Evolutionary conservation across 2,888 invertebrate species (phyloP).

Genomic region (Troides oblongomaculatus): DNA sequence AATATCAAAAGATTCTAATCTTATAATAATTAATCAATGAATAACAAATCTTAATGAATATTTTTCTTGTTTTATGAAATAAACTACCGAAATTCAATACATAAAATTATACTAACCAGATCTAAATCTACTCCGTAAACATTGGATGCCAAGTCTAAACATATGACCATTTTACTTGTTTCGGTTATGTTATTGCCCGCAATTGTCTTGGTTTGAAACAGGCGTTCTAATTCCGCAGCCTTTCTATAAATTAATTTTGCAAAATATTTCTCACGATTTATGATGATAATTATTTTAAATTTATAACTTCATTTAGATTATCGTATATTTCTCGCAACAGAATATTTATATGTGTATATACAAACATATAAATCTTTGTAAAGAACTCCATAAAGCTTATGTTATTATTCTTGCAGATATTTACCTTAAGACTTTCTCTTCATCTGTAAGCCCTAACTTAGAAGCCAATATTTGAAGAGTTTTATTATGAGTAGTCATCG

Average conservation of each 20-base stretch:
- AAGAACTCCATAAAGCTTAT: not conserved
- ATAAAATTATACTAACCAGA: constrained; percentile 53
- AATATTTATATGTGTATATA: no score
- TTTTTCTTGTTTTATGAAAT: not conserved
- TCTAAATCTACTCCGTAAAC: constrained; percentile 76
- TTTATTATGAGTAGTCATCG: constrained; percentile 58
- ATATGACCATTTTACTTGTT: constrained; percentile 80
- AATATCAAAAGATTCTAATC: not conserved
- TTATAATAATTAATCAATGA: not conserved
- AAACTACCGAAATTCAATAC: not conserved
- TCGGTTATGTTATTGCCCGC: constrained; percentile 75
- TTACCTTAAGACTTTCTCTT: constrained; percentile 66
- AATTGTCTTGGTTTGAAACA: constrained; percentile 68
- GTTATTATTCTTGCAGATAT: not conserved
- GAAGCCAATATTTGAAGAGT: constrained; percentile 58
- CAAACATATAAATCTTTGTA: not conserved
- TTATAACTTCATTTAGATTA: not conserved
- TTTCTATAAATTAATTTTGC: constrained; percentile 59
- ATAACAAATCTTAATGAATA: not conserved
- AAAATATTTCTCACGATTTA: not conserved
- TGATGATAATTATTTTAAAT: not conserved
- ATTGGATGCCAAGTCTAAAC: constrained; percentile 80
- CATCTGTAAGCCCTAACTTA: constrained; percentile 62
- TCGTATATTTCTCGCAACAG: not conserved
- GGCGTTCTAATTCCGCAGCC: constrained; percentile 75